Base-by-base conservation (phyloP, 2,113 vertebrate species). In the Ellobius talpinus region DNA sequence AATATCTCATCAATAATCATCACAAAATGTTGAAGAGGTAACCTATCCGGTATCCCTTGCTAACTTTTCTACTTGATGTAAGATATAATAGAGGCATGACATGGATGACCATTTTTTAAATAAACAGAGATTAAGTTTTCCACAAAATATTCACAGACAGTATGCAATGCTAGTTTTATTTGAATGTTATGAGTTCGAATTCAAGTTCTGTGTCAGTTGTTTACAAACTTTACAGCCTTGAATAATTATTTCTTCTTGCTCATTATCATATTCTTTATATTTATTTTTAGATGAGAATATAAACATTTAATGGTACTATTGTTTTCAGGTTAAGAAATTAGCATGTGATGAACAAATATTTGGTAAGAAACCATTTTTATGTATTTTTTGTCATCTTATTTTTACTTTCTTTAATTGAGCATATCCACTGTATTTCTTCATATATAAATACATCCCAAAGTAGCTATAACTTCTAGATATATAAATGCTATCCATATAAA, bases 41-140 rank as follows among this genome's bases (percentile, higher is more conserved):
- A 36, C 3, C n/a, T 86, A 3, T 39, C 47, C 5, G 19, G 8
- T 31, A 52, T 7, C 17, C 36, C 76, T 70, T 76, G n/a, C 68
- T 70, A 63, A 65, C 26, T 42, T 82, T 89, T 90, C 74, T 31
- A 77, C n/a, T 52, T 68, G 4, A 24, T 93, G 29, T 10, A 52
- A 52, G 73, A 63, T 14, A 31, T 13, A 17, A 31, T 13, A 17
- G 9, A 50, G 23, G 6, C 24, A 70, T 63, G 63, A 74, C 61
- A 91, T 58, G 12, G 3, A 55, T 68, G 6, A 58, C 9, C 21
- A 33, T n/a, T 33, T 68, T 88, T 47, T 17, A 50, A 82, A 87
- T 74, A 90, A 47, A 61, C 68, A 73, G 74, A 90, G 63, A 63
- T 84, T 90, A 33, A 88, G 50, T 89, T 91, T 84, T 42, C 76